A percentile compares a stretch with the other conserved stretches of the same genome.
Conservation (phyloP, 1,140 invertebrate species). For the Drosophila chauvacae region DNA sequence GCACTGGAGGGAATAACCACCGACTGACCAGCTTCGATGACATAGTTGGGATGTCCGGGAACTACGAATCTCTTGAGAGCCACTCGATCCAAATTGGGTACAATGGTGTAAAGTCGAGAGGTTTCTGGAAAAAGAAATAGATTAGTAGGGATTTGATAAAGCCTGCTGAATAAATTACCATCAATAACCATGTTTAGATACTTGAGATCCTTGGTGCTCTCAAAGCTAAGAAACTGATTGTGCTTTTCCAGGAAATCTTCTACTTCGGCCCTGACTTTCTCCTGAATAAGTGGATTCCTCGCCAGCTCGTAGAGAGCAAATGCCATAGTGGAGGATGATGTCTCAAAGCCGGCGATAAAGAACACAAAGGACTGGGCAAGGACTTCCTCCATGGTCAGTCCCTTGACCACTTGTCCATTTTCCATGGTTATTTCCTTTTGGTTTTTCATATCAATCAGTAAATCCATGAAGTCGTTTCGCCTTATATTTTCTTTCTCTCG, state of each 20-base stretch:
- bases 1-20: slow-evolving; percentile 87
- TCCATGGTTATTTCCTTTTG: slow-evolving; percentile 27
- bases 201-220: slow-evolving; percentile 85
- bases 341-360: slow-evolving; percentile 88
- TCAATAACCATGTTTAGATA: slow-evolving; percentile 86
- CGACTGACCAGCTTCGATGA: slow-evolving; percentile 86
- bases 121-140: slow-evolving; percentile 85
- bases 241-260: slow-evolving; percentile 83
- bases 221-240: slow-evolving; percentile 85
- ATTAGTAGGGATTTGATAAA: accelerated
- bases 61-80: slow-evolving; percentile 87
- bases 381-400: slow-evolving; percentile 68
- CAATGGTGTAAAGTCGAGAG: slow-evolving; percentile 87
- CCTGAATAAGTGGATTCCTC: slow-evolving; percentile 86
- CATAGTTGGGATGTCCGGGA: slow-evolving; percentile 86
- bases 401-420: slow-evolving; percentile 29
- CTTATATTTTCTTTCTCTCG: slow-evolving; percentile 85
- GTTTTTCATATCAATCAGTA: slow-evolving; percentile 86
- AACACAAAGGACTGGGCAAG: slow-evolving; percentile 80
- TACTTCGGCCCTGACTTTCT: slow-evolving; percentile 87
- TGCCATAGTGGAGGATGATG: slow-evolving; percentile 86
- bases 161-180: slow-evolving; percentile 9
- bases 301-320: slow-evolving; percentile 87
- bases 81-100: slow-evolving; percentile 86
- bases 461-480: slow-evolving; percentile 86